These are phyloP conservation scores for Herpailurus yagouaroundi DNA, from an alignment of 2,113 vertebrate species.

Conservation along the genomic window DNA sequence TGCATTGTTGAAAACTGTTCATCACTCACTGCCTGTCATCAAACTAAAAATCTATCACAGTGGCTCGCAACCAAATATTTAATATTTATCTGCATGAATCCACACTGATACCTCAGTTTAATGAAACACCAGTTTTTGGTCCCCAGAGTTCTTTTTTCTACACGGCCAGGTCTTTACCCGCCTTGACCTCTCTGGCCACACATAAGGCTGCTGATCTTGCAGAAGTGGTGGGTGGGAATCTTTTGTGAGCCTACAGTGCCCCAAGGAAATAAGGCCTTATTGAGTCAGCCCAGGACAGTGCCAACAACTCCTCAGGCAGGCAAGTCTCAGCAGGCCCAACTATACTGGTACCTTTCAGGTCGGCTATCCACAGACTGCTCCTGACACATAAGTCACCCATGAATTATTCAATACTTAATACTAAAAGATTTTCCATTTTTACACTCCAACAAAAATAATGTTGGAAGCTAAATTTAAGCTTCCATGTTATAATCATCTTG, in stretches of 20 bases:
- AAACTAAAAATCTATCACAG: background rate
- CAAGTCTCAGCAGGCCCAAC: background rate
- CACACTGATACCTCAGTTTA: background rate
- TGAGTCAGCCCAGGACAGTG: background rate
- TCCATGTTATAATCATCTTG: background rate
- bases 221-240: background rate
- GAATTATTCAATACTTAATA: background rate
- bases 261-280: background rate
- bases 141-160: background rate
- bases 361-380: background rate
- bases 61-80: background rate
- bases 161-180: background rate
- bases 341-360: background rate
- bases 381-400: background rate
- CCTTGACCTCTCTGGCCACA: background rate
- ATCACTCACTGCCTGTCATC: background rate
- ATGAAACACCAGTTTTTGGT: background rate
- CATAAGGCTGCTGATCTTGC: background rate
- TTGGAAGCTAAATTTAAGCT: constrained; percentile 22
- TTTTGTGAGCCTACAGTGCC: background rate
- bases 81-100: background rate
- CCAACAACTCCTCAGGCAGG: background rate
- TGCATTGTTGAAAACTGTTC: background rate
- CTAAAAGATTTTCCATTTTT: constrained; percentile 9
- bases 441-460: background rate